phyloP scores from a whole-genome alignment of 1,140 invertebrate species.

The Trichonephila inaurata region DNA sequence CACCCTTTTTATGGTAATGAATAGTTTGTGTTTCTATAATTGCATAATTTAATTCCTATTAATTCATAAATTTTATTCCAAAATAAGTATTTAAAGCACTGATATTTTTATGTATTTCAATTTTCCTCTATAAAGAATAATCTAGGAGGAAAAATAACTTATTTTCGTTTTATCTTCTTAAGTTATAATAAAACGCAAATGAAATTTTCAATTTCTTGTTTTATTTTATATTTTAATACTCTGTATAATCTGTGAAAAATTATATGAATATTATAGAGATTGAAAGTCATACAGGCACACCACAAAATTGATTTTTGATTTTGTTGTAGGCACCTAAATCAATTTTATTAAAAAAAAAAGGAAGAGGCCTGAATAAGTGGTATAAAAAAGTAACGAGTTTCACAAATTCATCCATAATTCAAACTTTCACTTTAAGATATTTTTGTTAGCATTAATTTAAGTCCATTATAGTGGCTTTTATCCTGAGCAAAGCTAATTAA shows the following conservation, averaged over 20 bases:
- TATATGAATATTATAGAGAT: not conserved
- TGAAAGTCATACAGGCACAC: not conserved
- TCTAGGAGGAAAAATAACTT: too few relatives aligned
- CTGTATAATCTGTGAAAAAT: not conserved
- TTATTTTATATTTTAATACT: not conserved
- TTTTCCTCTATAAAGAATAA: too few relatives aligned
- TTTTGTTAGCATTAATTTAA: not conserved
- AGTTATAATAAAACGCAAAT: too few relatives aligned
- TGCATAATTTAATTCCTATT: too few relatives aligned
- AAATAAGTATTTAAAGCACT: too few relatives aligned
- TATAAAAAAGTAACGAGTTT: not conserved
- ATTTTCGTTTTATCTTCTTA: too few relatives aligned
- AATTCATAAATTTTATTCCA: too few relatives aligned
- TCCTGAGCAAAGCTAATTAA: not conserved
- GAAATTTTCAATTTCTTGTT: not conserved
- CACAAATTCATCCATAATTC: constrained; percentile 4
- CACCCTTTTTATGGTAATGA: too few relatives aligned
- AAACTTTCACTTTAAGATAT: not conserved
- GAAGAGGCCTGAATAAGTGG: not conserved
- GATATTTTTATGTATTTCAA: too few relatives aligned
- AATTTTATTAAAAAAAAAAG: not conserved
- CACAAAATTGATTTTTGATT: not conserved
- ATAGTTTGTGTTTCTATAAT: too few relatives aligned
- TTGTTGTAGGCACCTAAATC: not conserved
- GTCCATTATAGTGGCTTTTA: constrained; percentile 1